Evolutionary conservation across 2,113 vertebrate genomes (phyloP), one percentile per base, ranked within the genome.

Genomic region (Aplodontia rufa): DNA sequence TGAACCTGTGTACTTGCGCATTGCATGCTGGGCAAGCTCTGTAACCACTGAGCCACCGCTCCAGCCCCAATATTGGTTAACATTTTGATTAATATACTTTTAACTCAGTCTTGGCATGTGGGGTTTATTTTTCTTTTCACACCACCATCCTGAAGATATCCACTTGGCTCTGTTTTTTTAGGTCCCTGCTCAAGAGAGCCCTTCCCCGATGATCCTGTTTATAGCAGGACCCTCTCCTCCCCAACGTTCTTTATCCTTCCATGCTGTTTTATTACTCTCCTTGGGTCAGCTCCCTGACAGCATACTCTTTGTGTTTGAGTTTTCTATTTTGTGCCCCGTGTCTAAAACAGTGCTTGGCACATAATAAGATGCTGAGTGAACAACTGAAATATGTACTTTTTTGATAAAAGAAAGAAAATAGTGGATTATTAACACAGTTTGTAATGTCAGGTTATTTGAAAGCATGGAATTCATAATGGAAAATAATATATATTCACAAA

Each of bases 381-480:
- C 69, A 71, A 49, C 69, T 68, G 64, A n/a, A n/a, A 19, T 68
- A 68, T 68, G 35, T 68, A 6, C 11, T 64, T 78, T 42, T 72
- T 60, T 94, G 69, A 66, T 55, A 49, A 85, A 82, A 85, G 20
- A 92, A 71, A 49, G 76, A 83, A 66, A 58, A 55, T 58, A 22
- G 37, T 68, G 71, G 49, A 37, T 64, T 91, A 68, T 90, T 58
- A 86, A 75, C 14, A 55, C 49, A 88, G 60, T 72, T 97, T 66
- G 3, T 93, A 91, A 93, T 71, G 32, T 72, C 28, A 76, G 35
- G 53, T 66, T 94, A 37, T 94, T 91, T 92, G 75, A 93, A 75
- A 71, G 74, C 75, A 75, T 88, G 79, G 55, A 37, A 81, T 51
- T 32, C 62, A 6, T 30, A 69, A 87, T 71, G 32, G 72, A 66